Base-by-base conservation (phyloP, 2,888 invertebrate species). In the Leucophenga montana region DNA sequence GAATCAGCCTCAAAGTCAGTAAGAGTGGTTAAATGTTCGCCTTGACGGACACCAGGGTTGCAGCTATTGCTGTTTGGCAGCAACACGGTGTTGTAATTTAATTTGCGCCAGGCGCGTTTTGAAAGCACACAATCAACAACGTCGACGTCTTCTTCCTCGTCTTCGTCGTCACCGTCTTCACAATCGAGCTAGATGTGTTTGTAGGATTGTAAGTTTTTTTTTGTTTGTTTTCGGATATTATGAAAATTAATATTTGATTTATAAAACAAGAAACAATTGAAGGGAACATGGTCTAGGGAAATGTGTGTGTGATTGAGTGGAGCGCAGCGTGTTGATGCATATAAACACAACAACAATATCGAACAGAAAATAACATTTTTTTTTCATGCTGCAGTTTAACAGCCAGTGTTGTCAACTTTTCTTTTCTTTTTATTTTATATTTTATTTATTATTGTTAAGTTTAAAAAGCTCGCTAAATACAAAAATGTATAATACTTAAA, bases 1-100 rank as follows among this genome's bases (percentile, higher is more conserved):
- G 91, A 91, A 81, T 92, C 92, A 39, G 92, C 92, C 78, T 92
- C 92, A 82, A 91, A 92, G 76, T 91, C 91, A 68, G 86, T 88
- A 44, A 86, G 77, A 1, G 85, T 85, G 13, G 85, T 79, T 16
- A 80, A 22, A 18, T 27, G 27, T 56, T 56, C 50, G 16, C 59
- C n/a, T 16, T 48, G 48, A 50, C 71, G 50, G 73, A 59, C 48
- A 68, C 66, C 59, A 67, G 73, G 74, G 44, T 48, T 68, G 66
- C 64, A 46, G 20, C 62, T 33, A 16, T 69, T 70, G 50, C 72
- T 69, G 61, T 64, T 75, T 0, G 71, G 56, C 68, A 69, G 44
- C 73, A 70, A 75, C 76, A 78, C 72, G 48, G 76, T 76, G 65
- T 67, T 84, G 74, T 73, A 82, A 67, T 75, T 77, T 59, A 74